Percentiles rank a stretch among this genome's conserved stretches.
Evolutionary conservation across 2,113 vertebrate genomes (phyloP).

Genomic region (Xenus cinereus): DNA sequence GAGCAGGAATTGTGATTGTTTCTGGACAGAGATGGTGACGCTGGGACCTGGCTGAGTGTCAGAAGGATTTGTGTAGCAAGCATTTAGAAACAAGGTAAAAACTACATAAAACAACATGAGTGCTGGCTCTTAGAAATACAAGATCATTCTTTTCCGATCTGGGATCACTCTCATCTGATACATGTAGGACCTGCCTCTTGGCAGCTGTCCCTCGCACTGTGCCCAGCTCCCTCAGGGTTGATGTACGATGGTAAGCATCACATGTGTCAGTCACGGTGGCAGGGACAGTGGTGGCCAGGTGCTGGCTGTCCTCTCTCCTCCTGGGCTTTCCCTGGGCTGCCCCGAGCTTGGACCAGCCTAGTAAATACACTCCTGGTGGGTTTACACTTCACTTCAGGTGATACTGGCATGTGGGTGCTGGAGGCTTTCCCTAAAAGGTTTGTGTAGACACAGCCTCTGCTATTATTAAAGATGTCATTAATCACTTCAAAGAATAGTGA

Average conservation of each 20-base stretch:
- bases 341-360: not conserved
- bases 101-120: not conserved
- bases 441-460: not conserved
- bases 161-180: not conserved
- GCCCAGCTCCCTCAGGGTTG: accelerated
- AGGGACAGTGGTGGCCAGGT: not conserved
- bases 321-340: not conserved
- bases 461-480: not conserved
- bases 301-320: not conserved
- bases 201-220: accelerated
- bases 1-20: not conserved
- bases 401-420: not conserved
- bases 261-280: accelerated
- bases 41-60: not conserved
- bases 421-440: conserved; percentile 15
- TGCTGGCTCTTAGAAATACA: not conserved
- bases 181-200: not conserved
- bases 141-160: not conserved
- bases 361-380: not conserved
- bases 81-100: not conserved
- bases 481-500: not conserved
- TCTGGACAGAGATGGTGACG: not conserved
- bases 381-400: not conserved
- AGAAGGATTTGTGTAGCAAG: not conserved
- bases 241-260: not conserved